These are phyloP conservation scores for Beaufortia kweichowensis DNA, from an alignment of 2,113 vertebrate genomes.

Conservation along the genomic window DNA sequence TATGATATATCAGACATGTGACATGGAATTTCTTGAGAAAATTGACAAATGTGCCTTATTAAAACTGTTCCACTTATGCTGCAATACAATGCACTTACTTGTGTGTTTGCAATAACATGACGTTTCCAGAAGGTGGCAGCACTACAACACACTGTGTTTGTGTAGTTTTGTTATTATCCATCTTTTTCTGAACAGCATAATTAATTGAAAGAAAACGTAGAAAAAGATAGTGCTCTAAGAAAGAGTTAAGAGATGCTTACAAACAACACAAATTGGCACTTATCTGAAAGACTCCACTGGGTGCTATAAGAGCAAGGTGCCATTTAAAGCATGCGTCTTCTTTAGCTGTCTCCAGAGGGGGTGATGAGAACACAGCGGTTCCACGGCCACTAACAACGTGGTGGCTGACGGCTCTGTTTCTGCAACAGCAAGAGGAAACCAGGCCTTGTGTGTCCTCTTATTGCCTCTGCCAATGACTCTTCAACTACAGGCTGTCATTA, in stretches of 20 bases:
- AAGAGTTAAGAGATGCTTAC: not conserved
- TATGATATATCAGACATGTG: conserved; percentile 41
- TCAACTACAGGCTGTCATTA: conserved; percentile 65
- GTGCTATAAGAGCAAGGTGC: conserved; percentile 23
- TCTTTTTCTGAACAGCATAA: no score
- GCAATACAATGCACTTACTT: not conserved
- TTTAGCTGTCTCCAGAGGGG: conserved; percentile 13
- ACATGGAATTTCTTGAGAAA: conserved; percentile 39
- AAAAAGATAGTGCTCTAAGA: not conserved
- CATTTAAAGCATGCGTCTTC: conserved; percentile 32
- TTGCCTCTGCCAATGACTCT: conserved; percentile 45
- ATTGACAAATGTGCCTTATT: conserved; percentile 39
- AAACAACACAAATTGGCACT: conserved; percentile 1
- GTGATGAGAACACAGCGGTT: conserved; percentile 65
- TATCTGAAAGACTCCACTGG: conserved; percentile 28
- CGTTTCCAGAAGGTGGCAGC: conserved; percentile 23
- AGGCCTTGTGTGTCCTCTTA: conserved; percentile 67
- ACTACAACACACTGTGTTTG: not conserved
- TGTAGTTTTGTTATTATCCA: not conserved
- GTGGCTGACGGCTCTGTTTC: conserved; percentile 69
- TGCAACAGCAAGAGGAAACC: conserved; percentile 65
- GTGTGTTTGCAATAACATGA: not conserved
- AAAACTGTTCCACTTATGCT: not conserved
- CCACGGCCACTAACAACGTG: conserved; percentile 67
- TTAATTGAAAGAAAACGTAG: not conserved